Percentiles rank a stretch among this genome's conserved stretches.
Evolutionary conservation across 1,140 invertebrate species (phyloP).

Genomic region (Drosophila ficusphila): DNA sequence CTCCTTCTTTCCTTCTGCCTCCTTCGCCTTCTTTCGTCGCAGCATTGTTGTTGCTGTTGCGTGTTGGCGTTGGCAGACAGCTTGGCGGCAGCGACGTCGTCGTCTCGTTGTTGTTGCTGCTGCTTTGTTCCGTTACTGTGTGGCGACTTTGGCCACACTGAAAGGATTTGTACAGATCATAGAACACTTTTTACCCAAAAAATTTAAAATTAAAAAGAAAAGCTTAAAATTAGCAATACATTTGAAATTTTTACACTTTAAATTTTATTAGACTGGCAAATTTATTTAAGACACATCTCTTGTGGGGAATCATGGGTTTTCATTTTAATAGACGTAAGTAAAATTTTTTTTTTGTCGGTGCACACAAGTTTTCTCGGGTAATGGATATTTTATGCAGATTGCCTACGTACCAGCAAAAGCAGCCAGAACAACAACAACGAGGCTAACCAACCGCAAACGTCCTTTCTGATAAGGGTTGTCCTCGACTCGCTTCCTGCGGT

Average conservation of each 20-base stretch:
- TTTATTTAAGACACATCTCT: too few relatives aligned
- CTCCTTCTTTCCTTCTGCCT: slow-evolving; percentile 48
- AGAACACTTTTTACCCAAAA: too few relatives aligned
- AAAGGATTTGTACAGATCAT: too few relatives aligned
- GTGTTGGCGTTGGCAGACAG: slow-evolving; percentile 79
- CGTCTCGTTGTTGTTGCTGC: slow-evolving; percentile 34
- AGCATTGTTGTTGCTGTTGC: slow-evolving; percentile 68
- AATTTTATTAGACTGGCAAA: too few relatives aligned
- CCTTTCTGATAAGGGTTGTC: slow-evolving; percentile 77
- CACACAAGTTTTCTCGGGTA: slow-evolving; percentile 15
- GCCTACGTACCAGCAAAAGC: slow-evolving; percentile 9
- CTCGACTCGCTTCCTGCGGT: slow-evolving; percentile 16
- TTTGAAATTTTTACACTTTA: too few relatives aligned
- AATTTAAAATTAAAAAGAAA: too few relatives aligned
- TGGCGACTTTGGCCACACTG: slow-evolving; percentile 46
- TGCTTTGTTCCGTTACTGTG: slow-evolving; percentile 51
- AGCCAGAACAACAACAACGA: slow-evolving; percentile 25
- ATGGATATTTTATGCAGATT: slow-evolving; percentile 71
- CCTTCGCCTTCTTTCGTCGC: slow-evolving; percentile 43
- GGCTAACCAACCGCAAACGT: slow-evolving; percentile 62
- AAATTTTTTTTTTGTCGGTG: background rate
- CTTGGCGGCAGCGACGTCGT: slow-evolving; percentile 56
- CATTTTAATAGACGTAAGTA: too few relatives aligned
- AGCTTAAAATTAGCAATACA: too few relatives aligned
- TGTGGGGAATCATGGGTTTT: too few relatives aligned